A percentile compares a stretch with the other conserved stretches of the same genome.
phyloP scores from a whole-genome alignment of 1,140 invertebrate species.

The Drosophila eugracilis region DNA sequence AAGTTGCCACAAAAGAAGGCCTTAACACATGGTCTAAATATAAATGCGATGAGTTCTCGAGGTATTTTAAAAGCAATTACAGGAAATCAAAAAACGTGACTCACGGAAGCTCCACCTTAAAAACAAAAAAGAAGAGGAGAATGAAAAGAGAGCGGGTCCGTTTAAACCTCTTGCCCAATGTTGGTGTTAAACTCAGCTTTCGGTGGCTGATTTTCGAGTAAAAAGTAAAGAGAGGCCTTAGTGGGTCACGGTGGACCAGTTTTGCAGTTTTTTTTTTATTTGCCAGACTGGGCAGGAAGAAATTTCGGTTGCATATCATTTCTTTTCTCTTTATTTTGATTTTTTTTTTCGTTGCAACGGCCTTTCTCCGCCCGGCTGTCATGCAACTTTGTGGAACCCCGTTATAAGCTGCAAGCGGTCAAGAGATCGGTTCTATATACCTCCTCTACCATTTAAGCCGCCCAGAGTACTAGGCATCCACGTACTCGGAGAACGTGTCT shows the following conservation, averaged over 20 bases:
- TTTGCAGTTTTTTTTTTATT: conserved; percentile 30
- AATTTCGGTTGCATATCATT: conserved; percentile 73
- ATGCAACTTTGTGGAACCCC: conserved; percentile 12
- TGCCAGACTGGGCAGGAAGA: conserved; percentile 59
- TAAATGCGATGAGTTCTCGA: conserved; percentile 20
- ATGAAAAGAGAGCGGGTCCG: conserved; percentile 16
- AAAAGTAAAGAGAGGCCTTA: conserved; percentile 44
- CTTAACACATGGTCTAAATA: conserved; percentile 32
- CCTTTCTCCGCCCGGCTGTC: conserved; percentile 22
- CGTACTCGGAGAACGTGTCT: conserved; percentile 54
- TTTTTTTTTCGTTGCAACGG: conserved; percentile 3
- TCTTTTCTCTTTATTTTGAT: conserved; percentile 49
- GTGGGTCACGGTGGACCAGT: conserved; percentile 79
- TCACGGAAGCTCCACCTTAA: conserved; percentile 3
- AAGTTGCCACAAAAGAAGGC: conserved; percentile 19
- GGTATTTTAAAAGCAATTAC: conserved; percentile 33
- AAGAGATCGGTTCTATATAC: conserved; percentile 26
- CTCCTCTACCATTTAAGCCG: conserved; percentile 33
- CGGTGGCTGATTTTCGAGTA: conserved; percentile 31
- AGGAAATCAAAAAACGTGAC: conserved; percentile 29
- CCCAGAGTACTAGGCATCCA: conserved; percentile 19
- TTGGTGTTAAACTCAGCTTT: conserved; percentile 23
- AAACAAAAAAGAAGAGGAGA: neutral
- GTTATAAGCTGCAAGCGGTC: conserved; percentile 35
- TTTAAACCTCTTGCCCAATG: neutral